Evolutionary conservation across 1,140 invertebrate genomes (phyloP).

Genomic region (Oscheius sp.): DNA sequence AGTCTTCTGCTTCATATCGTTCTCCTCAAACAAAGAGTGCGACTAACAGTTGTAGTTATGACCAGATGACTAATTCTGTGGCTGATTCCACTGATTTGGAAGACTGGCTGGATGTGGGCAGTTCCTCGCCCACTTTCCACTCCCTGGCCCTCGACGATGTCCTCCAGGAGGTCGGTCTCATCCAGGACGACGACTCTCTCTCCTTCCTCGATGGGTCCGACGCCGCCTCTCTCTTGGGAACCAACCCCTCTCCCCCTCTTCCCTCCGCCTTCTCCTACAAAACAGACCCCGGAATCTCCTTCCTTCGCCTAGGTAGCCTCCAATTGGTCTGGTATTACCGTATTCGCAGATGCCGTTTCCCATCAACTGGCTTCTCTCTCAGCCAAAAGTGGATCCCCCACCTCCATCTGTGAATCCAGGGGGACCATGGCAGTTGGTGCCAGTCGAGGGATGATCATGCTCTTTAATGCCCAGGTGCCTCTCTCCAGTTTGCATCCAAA

Average conservation of each 20-base stretch:
- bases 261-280: not conserved
- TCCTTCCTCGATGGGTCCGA: not conserved
- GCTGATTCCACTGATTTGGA: slow-evolving; percentile 16
- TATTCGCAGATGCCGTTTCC: not conserved
- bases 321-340: not conserved
- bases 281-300: not conserved
- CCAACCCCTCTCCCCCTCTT: not conserved
- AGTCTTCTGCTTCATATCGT: too few relatives aligned
- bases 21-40: too few relatives aligned
- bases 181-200: not conserved
- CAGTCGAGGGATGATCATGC: not conserved
- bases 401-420: not conserved
- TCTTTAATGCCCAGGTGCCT: not conserved
- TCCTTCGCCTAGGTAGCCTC: not conserved
- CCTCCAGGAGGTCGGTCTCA: slow-evolving; percentile 9
- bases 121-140: not conserved
- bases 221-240: not conserved
- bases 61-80: not conserved
- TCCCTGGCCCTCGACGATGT: slow-evolving; percentile 16
- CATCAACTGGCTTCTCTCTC: not conserved
- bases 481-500: not conserved
- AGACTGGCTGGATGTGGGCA: slow-evolving; percentile 16
- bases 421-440: not conserved
- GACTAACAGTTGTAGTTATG: too few relatives aligned
- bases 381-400: not conserved